Conservation (phyloP, 2,113 vertebrate genomes). For the Amphiprion percula region DNA sequence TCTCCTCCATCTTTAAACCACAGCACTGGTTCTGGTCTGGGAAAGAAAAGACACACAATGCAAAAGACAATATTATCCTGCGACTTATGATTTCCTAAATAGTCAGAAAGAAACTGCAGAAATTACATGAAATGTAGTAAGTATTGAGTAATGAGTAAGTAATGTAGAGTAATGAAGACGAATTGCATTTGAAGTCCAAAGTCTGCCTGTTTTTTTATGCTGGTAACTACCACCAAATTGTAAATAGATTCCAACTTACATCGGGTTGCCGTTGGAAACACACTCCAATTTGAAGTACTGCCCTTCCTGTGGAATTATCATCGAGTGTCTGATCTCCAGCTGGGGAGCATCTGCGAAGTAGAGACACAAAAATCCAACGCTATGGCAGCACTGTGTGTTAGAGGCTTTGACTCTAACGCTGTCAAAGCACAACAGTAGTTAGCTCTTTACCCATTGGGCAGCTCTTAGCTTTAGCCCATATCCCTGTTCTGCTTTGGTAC, state of each 20-base stretch:
- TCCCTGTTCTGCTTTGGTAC: conserved; percentile 57
- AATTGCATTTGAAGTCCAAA: not conserved
- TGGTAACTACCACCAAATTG: not conserved
- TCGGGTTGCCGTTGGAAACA: conserved; percentile 96
- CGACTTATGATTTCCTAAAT: not conserved
- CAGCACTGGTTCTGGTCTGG: conserved; percentile 94
- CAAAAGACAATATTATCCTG: not conserved
- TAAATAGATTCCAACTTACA: conserved; percentile 86
- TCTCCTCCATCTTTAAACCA: conserved; percentile 98
- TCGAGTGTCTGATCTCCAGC: conserved; percentile 92
- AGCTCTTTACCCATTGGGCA: conserved; percentile 52
- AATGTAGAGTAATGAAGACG: not conserved
- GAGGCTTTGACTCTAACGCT: conserved; percentile 37
- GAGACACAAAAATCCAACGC: conserved; percentile 54
- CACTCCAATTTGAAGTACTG: conserved; percentile 97
- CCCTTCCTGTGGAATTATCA: conserved; percentile 95
- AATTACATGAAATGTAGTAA: not conserved
- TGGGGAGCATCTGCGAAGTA: conserved; percentile 92
- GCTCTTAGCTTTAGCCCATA: conserved; percentile 53
- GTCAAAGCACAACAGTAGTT: conserved; percentile 54
- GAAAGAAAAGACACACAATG: conserved; percentile 5
- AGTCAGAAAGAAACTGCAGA: not conserved
- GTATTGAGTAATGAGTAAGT: no score
- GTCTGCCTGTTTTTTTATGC: not conserved
- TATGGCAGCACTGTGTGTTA: conserved; percentile 7